Evolutionary conservation across 1,140 invertebrate species (phyloP), one percentile per base, ranked within the genome.

Genomic region (Caenorhabditis brenneri): DNA sequence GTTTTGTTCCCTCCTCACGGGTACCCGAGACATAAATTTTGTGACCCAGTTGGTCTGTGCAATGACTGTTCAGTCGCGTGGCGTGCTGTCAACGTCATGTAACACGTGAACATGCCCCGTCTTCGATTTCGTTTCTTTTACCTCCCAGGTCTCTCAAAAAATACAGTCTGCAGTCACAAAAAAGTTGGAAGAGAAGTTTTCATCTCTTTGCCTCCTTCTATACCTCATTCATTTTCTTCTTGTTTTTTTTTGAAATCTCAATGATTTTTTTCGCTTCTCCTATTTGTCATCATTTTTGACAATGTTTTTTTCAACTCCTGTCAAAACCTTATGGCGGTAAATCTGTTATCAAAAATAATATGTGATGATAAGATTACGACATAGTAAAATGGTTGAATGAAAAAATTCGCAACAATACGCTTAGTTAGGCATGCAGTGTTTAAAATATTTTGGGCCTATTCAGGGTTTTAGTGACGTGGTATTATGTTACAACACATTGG

Each of bases 141-240:
- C 58, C 58, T 65, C 58, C 58, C 58, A 19, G 60, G 65, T 74
- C 65, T 74, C 36, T 74, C 65, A 42, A 74, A 74, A 74, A 74
- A 74, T 74, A 74, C 65, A 74, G 65, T 31, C 29, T 74, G 36
- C 33, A 31, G 36, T 46, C 36, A 74, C 16, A 74, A 74, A 74
- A 74, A 74, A 74, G 36, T 42, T 74, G 65, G 65, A 33, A 46
- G 36, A 19, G n/a, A n/a, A 51, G 49, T 24, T 12, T 42, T 74
- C 7, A 19, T 24, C 36, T 15, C 24, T 46, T 46, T 24, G 3
- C 31, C 36, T 33, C 58, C 31, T 12, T 16, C 24, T 12, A 5
- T 19, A n/a, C n/a, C n/a, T 74, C n/a, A 10, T 29, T 74, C 36
- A 24, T 74, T 31, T 22, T 74, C n/a, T 65, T 19, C 9, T 19